Evolutionary conservation across 2,888 invertebrate genomes (phyloP).

Genomic region (Eilema caniola): DNA sequence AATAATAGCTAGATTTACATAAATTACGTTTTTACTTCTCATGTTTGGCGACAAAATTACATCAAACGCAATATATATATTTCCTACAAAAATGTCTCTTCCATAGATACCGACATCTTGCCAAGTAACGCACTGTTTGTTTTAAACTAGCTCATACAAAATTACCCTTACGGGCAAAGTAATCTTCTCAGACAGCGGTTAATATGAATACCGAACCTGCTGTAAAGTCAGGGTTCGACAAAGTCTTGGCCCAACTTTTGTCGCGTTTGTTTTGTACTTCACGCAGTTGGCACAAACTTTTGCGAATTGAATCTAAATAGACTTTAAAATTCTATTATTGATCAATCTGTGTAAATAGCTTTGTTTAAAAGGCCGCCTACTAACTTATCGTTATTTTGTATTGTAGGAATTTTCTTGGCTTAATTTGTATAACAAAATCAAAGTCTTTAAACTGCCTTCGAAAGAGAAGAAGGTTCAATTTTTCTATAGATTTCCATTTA

Average conservation of each 20-base stretch:
- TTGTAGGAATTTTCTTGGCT: not conserved
- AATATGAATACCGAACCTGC: conserved; percentile 64
- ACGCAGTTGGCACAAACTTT: conserved; percentile 50
- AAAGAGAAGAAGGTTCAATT: not conserved
- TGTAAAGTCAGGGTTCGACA: conserved; percentile 65
- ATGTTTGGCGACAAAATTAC: no score
- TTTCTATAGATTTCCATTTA: not conserved
- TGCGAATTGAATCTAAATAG: conserved; percentile 58
- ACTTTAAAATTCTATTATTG: conserved; percentile 55
- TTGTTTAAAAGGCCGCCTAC: conserved; percentile 28
- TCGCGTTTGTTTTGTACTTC: conserved; percentile 58
- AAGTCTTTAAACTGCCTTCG: not conserved
- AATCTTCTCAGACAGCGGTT: conserved; percentile 70
- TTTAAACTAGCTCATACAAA: conserved; percentile 68
- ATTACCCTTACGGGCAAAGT: conserved; percentile 67
- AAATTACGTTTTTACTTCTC: no score
- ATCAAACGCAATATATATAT: not conserved
- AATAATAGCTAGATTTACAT: no score
- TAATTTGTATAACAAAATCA: not conserved
- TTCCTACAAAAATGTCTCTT: conserved; percentile 36
- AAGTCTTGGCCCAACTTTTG: conserved; percentile 57
- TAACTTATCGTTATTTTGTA: not conserved
- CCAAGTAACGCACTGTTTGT: conserved; percentile 49
- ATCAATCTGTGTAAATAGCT: conserved; percentile 49
- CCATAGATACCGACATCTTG: conserved; percentile 40